Conservation (phyloP, 2,888 invertebrate genomes). For the Cordilura impudica region DNA sequence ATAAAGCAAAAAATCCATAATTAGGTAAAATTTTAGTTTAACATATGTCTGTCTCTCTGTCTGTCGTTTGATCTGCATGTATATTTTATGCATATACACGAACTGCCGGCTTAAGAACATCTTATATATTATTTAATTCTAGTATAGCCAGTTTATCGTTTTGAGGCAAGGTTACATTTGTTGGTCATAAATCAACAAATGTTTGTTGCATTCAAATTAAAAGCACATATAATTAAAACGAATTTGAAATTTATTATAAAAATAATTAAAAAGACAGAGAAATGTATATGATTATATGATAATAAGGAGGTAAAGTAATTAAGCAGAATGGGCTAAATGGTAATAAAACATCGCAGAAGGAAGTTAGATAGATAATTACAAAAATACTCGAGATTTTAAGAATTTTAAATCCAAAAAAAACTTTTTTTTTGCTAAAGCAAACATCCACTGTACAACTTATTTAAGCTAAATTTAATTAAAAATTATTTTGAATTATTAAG, state of each 20-base stretch:
- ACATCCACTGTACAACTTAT: too few relatives aligned
- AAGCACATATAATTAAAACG: constrained; percentile 55
- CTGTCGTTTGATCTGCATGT: constrained; percentile 6
- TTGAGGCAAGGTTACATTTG: constrained; percentile 19
- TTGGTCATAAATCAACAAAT: constrained; percentile 58
- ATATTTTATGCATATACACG: constrained; percentile 35
- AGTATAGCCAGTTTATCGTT: background rate
- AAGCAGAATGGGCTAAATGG: too few relatives aligned
- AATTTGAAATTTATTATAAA: constrained; percentile 55
- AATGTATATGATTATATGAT: too few relatives aligned
- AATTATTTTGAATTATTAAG: too few relatives aligned
- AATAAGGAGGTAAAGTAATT: too few relatives aligned
- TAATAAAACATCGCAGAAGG: too few relatives aligned
- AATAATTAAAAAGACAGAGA: constrained; percentile 22
- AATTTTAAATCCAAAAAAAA: too few relatives aligned
- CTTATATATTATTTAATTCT: too few relatives aligned
- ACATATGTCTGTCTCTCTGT: constrained; percentile 3
- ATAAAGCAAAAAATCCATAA: constrained; percentile 40
- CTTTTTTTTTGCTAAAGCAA: too few relatives aligned
- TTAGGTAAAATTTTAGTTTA: constrained; percentile 56
- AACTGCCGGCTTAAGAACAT: constrained; percentile 16
- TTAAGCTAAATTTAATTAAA: too few relatives aligned
- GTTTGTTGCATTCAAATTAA: constrained; percentile 45
- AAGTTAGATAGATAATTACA: too few relatives aligned
- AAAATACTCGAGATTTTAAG: too few relatives aligned